Evolutionary conservation across 2,888 invertebrate species (phyloP).

Genomic region (Agrilus mali): DNA sequence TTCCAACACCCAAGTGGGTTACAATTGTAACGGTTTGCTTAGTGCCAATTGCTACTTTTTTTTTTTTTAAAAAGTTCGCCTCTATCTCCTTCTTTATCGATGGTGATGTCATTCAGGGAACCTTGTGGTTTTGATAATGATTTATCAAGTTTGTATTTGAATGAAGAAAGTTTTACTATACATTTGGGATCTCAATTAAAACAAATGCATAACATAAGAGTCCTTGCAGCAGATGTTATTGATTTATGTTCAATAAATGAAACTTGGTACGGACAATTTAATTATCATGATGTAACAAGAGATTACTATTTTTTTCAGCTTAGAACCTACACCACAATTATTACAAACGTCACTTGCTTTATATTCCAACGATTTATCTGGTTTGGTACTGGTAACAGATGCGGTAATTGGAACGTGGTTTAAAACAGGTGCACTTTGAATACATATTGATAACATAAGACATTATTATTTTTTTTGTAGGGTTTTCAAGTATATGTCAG

Average conservation of each 20-base stretch:
- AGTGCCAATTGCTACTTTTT: too few relatives aligned
- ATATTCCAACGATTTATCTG: slow-evolving; percentile 85
- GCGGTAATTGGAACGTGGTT: slow-evolving; percentile 31
- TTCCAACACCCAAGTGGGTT: slow-evolving; percentile 40
- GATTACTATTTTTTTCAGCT: slow-evolving; percentile 22
- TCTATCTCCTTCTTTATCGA: slow-evolving; percentile 27
- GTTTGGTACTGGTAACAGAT: slow-evolving; percentile 72
- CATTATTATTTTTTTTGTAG: slow-evolving; percentile 33
- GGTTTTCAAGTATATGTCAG: slow-evolving; percentile 57
- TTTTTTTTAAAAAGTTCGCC: slow-evolving; percentile 33
- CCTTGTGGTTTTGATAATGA: too few relatives aligned
- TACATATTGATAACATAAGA: slow-evolving; percentile 13
- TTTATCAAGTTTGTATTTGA: too few relatives aligned
- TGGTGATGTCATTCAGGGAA: not conserved
- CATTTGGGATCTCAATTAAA: slow-evolving; percentile 96
- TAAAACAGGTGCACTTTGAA: slow-evolving; percentile 21
- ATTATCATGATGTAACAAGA: not conserved
- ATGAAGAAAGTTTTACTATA: slow-evolving; percentile 94
- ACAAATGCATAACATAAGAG: slow-evolving; percentile 94
- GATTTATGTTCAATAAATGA: slow-evolving; percentile 55
- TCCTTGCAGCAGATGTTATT: slow-evolving; percentile 73
- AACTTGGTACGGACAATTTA: slow-evolving; percentile 19
- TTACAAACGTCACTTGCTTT: slow-evolving; percentile 88
- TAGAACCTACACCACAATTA: slow-evolving; percentile 59
- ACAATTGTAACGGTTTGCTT: slow-evolving; percentile 15